A percentile compares a stretch with the other conserved stretches of the same genome.
phyloP scores from a whole-genome alignment of 2,888 invertebrate species.

The Acleris sparsana region DNA sequence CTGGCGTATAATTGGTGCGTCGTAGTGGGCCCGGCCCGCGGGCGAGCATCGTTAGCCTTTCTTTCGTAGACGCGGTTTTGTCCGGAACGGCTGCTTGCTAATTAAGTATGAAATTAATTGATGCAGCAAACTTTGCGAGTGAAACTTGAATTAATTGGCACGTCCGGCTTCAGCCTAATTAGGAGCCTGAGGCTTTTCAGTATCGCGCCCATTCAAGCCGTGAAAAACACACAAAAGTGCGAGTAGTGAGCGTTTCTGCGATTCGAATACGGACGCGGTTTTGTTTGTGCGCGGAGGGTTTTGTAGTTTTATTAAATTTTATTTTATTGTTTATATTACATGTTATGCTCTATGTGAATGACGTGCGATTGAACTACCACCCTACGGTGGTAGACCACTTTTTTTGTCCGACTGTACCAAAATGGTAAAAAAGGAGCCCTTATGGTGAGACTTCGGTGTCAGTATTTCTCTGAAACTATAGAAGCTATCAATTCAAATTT shows the following conservation, averaged over 20 bases:
- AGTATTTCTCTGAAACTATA: too few relatives aligned
- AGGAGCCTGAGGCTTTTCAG: slow-evolving; percentile 82
- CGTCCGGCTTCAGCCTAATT: slow-evolving; percentile 83
- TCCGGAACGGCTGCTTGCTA: slow-evolving; percentile 72
- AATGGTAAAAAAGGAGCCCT: too few relatives aligned
- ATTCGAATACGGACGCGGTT: slow-evolving; percentile 41
- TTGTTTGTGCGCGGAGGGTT: too few relatives aligned
- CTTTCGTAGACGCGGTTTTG: slow-evolving; percentile 78
- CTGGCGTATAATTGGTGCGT: slow-evolving; percentile 73
- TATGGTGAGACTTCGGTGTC: too few relatives aligned
- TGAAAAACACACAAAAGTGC: slow-evolving; percentile 82
- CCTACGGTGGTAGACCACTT: too few relatives aligned
- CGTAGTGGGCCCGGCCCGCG: slow-evolving; percentile 63
- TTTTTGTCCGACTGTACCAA: too few relatives aligned
- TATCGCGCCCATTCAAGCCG: slow-evolving; percentile 76
- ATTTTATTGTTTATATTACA: too few relatives aligned
- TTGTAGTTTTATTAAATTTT: too few relatives aligned
- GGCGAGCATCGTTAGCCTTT: slow-evolving; percentile 80
- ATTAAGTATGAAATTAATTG: slow-evolving; percentile 85
- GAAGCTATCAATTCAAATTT: too few relatives aligned
- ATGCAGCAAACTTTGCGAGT: slow-evolving; percentile 83
- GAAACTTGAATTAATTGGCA: slow-evolving; percentile 84
- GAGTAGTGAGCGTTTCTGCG: slow-evolving; percentile 56
- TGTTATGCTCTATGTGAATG: too few relatives aligned
- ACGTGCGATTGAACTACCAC: too few relatives aligned